phyloP scores from a whole-genome alignment of 2,797 vertebrate species.

The Phalloptychus januarius region DNA sequence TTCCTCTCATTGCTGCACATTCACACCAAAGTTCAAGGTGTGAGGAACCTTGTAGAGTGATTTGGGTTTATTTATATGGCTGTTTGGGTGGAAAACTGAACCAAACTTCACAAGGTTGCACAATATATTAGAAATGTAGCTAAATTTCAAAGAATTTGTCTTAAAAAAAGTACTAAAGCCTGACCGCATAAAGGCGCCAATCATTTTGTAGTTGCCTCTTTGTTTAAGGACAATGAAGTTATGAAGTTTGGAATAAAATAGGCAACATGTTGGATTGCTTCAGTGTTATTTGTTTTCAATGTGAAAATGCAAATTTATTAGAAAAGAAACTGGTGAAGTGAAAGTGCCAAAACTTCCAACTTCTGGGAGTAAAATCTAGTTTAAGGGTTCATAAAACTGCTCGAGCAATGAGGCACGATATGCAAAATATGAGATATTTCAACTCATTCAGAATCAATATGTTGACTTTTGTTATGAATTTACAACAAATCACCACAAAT shows the following conservation, averaged over 20 bases:
- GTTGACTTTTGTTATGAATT: no score
- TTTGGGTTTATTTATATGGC: not conserved
- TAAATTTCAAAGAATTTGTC: not conserved
- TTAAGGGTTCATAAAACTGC: not conserved
- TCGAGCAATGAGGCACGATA: not conserved
- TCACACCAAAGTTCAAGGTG: not conserved
- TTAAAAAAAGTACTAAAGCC: not conserved
- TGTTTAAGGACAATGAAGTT: no score
- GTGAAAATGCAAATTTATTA: not conserved
- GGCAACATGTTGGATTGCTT: not conserved
- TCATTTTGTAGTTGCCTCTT: no score
- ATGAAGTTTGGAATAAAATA: not conserved
- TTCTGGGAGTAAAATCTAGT: no score
- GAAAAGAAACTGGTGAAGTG: not conserved
- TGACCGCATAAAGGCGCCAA: no score
- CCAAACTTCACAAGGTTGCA: not conserved
- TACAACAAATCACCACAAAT: no score
- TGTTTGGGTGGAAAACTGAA: not conserved
- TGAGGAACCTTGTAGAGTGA: not conserved
- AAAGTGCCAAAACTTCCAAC: not conserved
- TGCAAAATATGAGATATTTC: not conserved
- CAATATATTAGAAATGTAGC: not conserved
- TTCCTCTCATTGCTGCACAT: not conserved
- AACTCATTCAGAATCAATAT: not conserved
- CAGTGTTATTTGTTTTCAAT: not conserved